Conservation (phyloP, 2,113 vertebrate genomes). For the Microcebus jonahi region DNA sequence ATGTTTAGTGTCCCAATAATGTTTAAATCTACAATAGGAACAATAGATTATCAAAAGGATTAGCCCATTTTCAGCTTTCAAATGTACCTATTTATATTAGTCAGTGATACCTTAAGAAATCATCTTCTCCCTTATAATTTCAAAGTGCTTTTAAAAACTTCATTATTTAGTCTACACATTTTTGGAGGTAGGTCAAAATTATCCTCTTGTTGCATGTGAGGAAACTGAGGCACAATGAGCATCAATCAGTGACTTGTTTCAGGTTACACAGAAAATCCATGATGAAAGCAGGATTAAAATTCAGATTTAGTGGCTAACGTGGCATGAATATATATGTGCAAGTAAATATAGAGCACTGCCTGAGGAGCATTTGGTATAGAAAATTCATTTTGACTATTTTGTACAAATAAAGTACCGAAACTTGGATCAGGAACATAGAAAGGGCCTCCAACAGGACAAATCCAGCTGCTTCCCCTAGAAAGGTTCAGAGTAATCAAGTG, state of each 20-base stretch:
- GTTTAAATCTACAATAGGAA: neutral
- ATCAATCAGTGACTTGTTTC: neutral
- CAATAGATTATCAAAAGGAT: neutral
- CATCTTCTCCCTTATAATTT: conserved; percentile 49
- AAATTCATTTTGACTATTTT: conserved; percentile 17
- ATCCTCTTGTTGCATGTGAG: conserved; percentile 50
- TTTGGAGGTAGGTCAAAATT: conserved; percentile 61
- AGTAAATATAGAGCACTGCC: neutral
- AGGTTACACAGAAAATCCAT: neutral
- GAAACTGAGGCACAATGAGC: conserved; percentile 57
- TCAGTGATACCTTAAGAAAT: conserved; percentile 35
- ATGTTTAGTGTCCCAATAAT: neutral
- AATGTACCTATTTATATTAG: neutral
- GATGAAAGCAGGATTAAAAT: neutral
- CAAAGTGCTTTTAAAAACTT: conserved; percentile 43
- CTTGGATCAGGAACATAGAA: neutral
- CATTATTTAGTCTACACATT: neutral
- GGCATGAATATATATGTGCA: neutral
- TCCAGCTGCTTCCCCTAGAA: neutral
- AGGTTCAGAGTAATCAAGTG: neutral
- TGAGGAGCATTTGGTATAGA: neutral
- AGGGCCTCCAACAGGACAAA: neutral
- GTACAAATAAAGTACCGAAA: neutral
- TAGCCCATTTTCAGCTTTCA: conserved; percentile 11
- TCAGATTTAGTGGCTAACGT: neutral